Base-by-base conservation (phyloP, 2,113 vertebrate species). In the Perca flavescens region DNA sequence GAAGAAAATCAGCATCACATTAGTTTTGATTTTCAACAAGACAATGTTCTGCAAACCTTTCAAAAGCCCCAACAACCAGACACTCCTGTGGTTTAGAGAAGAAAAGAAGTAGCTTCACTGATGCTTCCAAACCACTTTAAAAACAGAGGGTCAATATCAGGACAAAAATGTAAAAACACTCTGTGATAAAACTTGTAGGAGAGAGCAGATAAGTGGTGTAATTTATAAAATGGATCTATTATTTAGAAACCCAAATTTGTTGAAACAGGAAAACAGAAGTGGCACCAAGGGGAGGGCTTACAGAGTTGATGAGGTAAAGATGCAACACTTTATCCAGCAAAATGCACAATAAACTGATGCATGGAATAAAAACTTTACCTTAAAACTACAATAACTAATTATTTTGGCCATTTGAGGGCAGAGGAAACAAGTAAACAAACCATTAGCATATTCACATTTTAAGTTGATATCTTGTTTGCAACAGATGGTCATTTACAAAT, bases 191-290 rank as follows among this genome's bases (percentile, higher is more conserved):
- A 74, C n/a, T 31, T 52, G 54, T 13, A 80, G 7, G 17, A 67
- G 21, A 67, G 46, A 68, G 53, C 54, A 66, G 61, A 58, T 47
- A 80, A 61, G 61, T 67, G 64, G 54, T 68, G 40, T 47, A n/a
- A 43, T 68, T 68, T 50, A 50, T 61, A 31, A 61, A 58, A 50
- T 4, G 12, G 10, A 64, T 80, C 7, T 61, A 53, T 67, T 46
- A 74, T 74, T 68, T 17, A 74, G 11, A 10, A 52, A 46, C 21
- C 4, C 12, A 17, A 61, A 49, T 50, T n/a, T 4, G 3, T 15
- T 11, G 50, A 57, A 47, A 56, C 22, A 57, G 19, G 34, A 66
- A 68, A 64, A 61, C n/a, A 60, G 25, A 68, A 28, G 15, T 19
- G 28, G 22, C 16, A 31, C 56, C 10, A 9, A n/a, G 16, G 68